Evolutionary conservation across 2,797 vertebrate genomes (phyloP).

Genomic region (Liparis tanakae): DNA sequence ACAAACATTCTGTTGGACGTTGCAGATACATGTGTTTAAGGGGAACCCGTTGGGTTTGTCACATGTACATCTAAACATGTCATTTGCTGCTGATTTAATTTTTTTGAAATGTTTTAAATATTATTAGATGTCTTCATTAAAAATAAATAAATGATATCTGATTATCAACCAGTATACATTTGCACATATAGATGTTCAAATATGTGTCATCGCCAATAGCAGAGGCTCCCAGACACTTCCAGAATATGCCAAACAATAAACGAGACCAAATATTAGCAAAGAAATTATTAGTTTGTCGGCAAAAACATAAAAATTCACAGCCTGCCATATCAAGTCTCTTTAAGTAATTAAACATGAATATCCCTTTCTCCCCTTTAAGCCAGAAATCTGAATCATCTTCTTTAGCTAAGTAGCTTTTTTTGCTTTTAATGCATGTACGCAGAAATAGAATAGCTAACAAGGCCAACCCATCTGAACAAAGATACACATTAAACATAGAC

Average conservation of each 20-base stretch:
- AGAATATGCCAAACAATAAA: conserved; percentile 19
- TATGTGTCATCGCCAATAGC: conserved; percentile 1
- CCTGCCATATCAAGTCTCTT: background rate
- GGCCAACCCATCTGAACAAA: background rate
- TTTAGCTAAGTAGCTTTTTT: too few relatives aligned
- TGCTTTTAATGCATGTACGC: too few relatives aligned
- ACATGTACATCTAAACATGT: conserved; percentile 53
- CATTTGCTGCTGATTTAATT: conserved; percentile 43
- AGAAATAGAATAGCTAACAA: background rate
- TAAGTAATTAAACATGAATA: background rate
- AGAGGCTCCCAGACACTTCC: background rate
- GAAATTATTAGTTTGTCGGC: background rate
- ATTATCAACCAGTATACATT: conserved; percentile 12
- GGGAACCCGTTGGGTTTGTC: conserved; percentile 40
- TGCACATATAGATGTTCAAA: conserved; percentile 4
- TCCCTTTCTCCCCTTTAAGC: background rate
- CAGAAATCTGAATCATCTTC: background rate
- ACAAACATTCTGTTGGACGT: conserved; percentile 25
- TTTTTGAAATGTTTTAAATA: conserved; percentile 10
- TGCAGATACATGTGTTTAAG: conserved; percentile 13
- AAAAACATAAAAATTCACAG: background rate
- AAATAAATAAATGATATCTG: conserved; percentile 3
- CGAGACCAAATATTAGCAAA: background rate
- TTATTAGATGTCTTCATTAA: conserved; percentile 28
- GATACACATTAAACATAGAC: background rate